Evolutionary conservation across 1,140 invertebrate species (phyloP), one percentile per base, ranked within the genome.

Genomic region (Watersipora subatra): DNA sequence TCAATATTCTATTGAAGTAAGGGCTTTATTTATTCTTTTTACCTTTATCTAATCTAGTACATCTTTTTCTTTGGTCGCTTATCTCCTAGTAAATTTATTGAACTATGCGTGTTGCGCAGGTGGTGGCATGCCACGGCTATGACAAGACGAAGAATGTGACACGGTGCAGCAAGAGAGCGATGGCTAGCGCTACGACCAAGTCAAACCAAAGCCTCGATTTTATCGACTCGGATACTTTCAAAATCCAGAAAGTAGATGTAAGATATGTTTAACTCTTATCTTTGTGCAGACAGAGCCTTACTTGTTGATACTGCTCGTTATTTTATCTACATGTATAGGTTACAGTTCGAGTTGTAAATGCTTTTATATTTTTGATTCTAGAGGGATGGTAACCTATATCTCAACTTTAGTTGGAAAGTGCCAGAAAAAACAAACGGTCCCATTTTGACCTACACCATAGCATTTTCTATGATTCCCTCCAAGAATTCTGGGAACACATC

Each of bases 401-500:
- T 46, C 7, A n/a, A 46, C n/a, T 71, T 88, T 1, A 76, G 69
- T 12, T 97, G 93, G 93, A 77, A 84, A 0, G 86, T 88, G 71
- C 92, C 92, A 0, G 63, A 71, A n/a, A 76, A 86, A 65, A 91
- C 92, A 0, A 97, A 97, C 77, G 90, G 92, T 0, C 81, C 89
- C 27, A 88, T 95, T 57, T 83, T 92, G 2, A 86, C 86, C 0
- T 94, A 93, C 77, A 84, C 86, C 62, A 86, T 96, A 27, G 84
- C n/a, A 46, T 46, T 46, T n/a, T 46, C n/a, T n/a, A n/a, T n/a
- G n/a, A n/a, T n/a, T n/a, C n/a, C n/a, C n/a, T n/a, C n/a, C n/a
- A n/a, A n/a, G n/a, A n/a, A n/a, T n/a, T n/a, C n/a, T n/a, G n/a
- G n/a, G n/a, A n/a, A n/a, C n/a, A n/a, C n/a, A n/a, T n/a, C n/a